Percentiles rank a stretch among this genome's conserved stretches.
Conservation (phyloP, 2,797 vertebrate genomes). For the Fundulus diaphanus region DNA sequence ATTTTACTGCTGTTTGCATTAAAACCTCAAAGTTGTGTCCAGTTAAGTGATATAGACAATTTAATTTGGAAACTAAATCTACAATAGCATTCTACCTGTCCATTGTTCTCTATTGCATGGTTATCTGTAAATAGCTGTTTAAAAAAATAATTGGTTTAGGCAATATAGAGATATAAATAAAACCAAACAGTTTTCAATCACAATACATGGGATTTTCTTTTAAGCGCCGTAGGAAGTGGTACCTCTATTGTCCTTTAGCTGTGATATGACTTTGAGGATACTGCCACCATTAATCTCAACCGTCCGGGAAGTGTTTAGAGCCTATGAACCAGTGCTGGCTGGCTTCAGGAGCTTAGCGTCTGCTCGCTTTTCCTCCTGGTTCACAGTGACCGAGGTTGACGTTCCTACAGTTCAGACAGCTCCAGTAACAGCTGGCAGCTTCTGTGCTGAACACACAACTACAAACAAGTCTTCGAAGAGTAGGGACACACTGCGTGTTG, state of each 20-base stretch:
- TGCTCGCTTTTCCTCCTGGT: conserved; percentile 17
- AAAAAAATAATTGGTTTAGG: conserved; percentile 11
- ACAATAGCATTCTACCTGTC: not conserved
- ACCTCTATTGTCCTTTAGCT: conserved; percentile 13
- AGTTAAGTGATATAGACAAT: not conserved
- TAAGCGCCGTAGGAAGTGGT: conserved; percentile 20
- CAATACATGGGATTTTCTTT: not conserved
- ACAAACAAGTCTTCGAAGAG: conserved; percentile 25
- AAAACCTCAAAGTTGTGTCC: not conserved
- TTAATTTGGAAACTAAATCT: conserved; percentile 1
- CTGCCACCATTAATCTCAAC: conserved; percentile 3
- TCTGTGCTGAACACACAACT: conserved; percentile 67
- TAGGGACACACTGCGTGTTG: not conserved
- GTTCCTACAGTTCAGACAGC: conserved; percentile 33
- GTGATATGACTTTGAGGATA: conserved; percentile 40
- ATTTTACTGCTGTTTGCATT: conserved; percentile 13
- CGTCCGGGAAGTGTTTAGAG: not conserved
- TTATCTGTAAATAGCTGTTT: conserved; percentile 8
- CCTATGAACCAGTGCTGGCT: conserved; percentile 43
- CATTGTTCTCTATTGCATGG: conserved; percentile 3
- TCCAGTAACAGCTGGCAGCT: conserved; percentile 63
- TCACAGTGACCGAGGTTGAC: conserved; percentile 41
- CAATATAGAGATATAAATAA: not conserved
- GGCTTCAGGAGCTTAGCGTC: conserved; percentile 45
- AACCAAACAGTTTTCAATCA: not conserved